These are phyloP conservation scores for Nomada goodeniana DNA, from an alignment of 2,888 invertebrate genomes.

Conservation along the genomic window DNA sequence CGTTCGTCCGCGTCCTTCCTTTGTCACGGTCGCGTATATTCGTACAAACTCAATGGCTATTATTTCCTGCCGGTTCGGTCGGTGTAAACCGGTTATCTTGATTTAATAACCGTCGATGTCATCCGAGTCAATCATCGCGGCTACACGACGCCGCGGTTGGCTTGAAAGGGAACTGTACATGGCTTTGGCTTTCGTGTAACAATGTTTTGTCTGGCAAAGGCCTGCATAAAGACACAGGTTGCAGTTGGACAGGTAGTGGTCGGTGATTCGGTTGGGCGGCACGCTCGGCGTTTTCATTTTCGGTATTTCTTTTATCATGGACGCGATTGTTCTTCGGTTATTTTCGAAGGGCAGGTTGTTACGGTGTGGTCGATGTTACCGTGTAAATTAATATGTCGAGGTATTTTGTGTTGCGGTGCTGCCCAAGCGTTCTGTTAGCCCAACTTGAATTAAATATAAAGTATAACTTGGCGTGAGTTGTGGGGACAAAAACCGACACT, in stretches of 20 bases:
- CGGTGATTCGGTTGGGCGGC: not conserved
- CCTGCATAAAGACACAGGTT: not conserved
- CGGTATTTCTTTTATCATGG: not conserved
- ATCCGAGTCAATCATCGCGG: constrained; percentile 57
- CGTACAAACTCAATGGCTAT: constrained; percentile 71
- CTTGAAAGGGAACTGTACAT: constrained; percentile 19
- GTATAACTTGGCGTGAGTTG: too few species aligned
- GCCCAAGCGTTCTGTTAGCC: too few species aligned
- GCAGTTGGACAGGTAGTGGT: not conserved
- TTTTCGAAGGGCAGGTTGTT: not conserved
- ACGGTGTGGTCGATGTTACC: not conserved
- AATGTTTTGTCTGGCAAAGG: constrained; percentile 3
- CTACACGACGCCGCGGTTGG: constrained; percentile 20
- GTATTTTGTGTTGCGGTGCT: not conserved
- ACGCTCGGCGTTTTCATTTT: not conserved
- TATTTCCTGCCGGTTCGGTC: constrained; percentile 64
- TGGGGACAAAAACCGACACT: too few species aligned
- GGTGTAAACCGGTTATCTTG: constrained; percentile 73
- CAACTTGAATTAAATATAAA: too few species aligned
- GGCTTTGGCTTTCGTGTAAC: constrained; percentile 25
- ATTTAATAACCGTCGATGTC: constrained; percentile 80
- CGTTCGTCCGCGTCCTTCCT: constrained; percentile 58
- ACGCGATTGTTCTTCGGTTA: not conserved
- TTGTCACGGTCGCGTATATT: constrained; percentile 71
- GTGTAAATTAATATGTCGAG: not conserved